These are phyloP conservation scores for Synergus itoensis DNA, from an alignment of 2,888 invertebrate genomes.

Conservation along the genomic window DNA sequence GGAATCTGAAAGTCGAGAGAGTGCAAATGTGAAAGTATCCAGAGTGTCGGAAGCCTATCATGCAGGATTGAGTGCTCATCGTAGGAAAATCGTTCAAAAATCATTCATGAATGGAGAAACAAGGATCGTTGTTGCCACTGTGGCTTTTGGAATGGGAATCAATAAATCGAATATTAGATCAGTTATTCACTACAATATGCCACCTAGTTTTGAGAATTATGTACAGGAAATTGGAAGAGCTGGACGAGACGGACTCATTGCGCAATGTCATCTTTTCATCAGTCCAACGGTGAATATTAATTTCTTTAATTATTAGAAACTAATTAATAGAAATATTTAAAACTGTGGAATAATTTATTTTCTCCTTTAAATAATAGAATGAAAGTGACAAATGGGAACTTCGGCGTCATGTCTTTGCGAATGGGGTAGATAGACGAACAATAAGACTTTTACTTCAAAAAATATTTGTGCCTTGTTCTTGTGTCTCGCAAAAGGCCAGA, in stretches of 20 bases:
- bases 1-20: constrained; percentile 55
- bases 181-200: constrained; percentile 97
- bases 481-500: constrained; percentile 76
- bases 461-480: constrained; percentile 90
- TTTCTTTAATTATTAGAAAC: neutral
- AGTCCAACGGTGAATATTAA: constrained; percentile 81
- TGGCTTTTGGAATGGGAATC: constrained; percentile 99
- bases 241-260: constrained; percentile 90
- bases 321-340: neutral
- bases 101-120: constrained; percentile 91
- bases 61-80: constrained; percentile 91
- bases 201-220: constrained; percentile 91
- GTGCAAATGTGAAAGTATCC: constrained; percentile 61
- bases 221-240: constrained; percentile 97
- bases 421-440: constrained; percentile 91
- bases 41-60: constrained; percentile 92
- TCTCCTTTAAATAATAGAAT: constrained; percentile 68
- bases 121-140: constrained; percentile 96
- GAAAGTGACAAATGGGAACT: constrained; percentile 91
- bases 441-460: constrained; percentile 90
- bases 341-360: neutral
- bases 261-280: constrained; percentile 93
- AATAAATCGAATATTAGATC: constrained; percentile 97
- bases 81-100: constrained; percentile 91
- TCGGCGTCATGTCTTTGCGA: constrained; percentile 91